Evolutionary conservation across 2,113 vertebrate genomes (phyloP).

Genomic region (Typhlomys cinereus): DNA sequence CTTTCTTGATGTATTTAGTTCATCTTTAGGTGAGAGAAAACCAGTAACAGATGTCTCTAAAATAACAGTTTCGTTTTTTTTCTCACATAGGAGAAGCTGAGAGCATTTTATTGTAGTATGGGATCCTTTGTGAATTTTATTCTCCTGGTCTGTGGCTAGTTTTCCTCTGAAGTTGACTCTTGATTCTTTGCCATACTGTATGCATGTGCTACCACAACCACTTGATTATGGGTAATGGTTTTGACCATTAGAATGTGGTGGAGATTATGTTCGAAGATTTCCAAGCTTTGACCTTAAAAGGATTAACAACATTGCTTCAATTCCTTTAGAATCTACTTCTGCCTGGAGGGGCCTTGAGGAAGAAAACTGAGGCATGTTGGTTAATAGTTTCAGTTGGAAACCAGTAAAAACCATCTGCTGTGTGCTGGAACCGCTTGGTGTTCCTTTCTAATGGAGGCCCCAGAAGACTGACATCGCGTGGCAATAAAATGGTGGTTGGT

Average conservation of each 20-base stretch:
- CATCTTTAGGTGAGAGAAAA: not conserved
- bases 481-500: not conserved
- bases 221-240: not conserved
- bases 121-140: not conserved
- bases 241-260: not conserved
- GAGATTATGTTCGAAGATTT: not conserved
- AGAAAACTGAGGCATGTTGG: not conserved
- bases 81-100: not conserved
- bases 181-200: not conserved
- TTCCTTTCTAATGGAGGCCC: not conserved
- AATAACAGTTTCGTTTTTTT: not conserved
- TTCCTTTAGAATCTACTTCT: not conserved
- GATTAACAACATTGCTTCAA: not conserved
- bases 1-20: not conserved
- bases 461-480: not conserved
- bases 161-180: not conserved
- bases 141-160: not conserved
- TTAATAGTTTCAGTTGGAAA: too few species aligned
- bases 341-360: not conserved
- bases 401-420: too few species aligned
- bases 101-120: not conserved
- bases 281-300: not conserved
- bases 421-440: too few species aligned
- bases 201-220: not conserved
- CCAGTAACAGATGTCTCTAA: not conserved